A percentile compares a stretch with the other conserved stretches of the same genome.
Evolutionary conservation across 2,113 vertebrate genomes (phyloP).

Genomic region (Gorsachius goisagi): DNA sequence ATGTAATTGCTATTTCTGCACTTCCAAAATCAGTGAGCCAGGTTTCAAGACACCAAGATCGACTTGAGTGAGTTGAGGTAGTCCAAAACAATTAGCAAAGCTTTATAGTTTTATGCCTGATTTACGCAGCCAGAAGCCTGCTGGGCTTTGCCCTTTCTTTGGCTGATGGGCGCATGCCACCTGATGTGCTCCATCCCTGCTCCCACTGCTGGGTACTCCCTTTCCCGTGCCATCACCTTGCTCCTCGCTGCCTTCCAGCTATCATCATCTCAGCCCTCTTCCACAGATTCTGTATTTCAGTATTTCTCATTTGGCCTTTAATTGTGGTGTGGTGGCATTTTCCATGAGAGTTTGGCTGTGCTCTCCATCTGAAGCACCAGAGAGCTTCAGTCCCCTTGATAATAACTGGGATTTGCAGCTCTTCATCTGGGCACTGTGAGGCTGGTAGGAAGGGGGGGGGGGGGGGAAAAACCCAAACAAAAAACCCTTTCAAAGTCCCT

Average conservation of each 20-base stretch:
- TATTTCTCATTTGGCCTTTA: neutral
- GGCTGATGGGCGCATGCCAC: accelerated
- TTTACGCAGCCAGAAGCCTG: neutral
- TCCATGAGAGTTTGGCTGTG: neutral
- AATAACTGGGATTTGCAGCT: neutral
- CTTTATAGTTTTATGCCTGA: neutral
- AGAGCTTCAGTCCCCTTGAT: neutral
- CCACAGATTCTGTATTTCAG: neutral
- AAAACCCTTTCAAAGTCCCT: neutral
- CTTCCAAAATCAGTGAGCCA: neutral
- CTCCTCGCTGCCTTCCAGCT: neutral
- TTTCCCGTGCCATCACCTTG: neutral
- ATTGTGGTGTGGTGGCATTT: accelerated
- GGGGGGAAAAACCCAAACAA: neutral
- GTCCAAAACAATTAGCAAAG: neutral
- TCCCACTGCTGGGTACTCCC: neutral
- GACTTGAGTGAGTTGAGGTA: neutral
- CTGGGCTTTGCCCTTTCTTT: neutral
- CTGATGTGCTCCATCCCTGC: neutral
- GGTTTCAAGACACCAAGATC: neutral
- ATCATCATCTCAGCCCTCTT: neutral
- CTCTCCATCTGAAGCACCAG: neutral
- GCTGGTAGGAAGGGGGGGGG: neutral
- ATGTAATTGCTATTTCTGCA: neutral
- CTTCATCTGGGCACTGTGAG: neutral